A percentile compares a stretch with the other conserved stretches of the same genome.
These are phyloP conservation scores for Lophura nycthemera DNA, from an alignment of 2,113 vertebrate genomes.

Conservation along the genomic window DNA sequence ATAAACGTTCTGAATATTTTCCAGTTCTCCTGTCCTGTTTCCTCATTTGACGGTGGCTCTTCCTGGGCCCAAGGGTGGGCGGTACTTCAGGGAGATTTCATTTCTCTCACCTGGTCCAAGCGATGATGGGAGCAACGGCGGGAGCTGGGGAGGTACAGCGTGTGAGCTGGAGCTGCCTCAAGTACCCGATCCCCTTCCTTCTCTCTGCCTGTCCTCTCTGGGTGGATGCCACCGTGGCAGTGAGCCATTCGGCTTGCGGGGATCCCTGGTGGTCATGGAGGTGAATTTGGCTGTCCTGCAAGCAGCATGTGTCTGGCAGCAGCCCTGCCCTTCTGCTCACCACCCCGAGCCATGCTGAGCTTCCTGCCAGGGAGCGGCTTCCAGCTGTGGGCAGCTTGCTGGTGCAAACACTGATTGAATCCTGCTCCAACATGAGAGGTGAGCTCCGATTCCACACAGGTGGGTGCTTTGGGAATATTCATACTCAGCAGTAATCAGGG, in stretches of 20 bases:
- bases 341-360: not conserved
- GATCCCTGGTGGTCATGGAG: not conserved
- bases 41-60: no score
- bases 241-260: not conserved
- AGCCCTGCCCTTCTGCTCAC: not conserved
- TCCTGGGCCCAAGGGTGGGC: no score
- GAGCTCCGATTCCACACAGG: not conserved
- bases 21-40: no score
- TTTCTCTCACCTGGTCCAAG: not conserved
- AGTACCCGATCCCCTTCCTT: not conserved
- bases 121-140: not conserved
- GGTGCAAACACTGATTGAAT: slow-evolving; percentile 7
- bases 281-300: not conserved
- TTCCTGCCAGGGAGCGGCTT: not conserved
- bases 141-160: not conserved
- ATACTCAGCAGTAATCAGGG: not conserved
- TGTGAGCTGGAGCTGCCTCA: not conserved
- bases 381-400: not conserved
- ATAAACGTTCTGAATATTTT: no score
- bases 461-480: not conserved
- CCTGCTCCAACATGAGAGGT: not conserved
- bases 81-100: no score
- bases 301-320: not conserved
- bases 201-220: not conserved
- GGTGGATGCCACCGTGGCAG: not conserved